A percentile compares a stretch with the other conserved stretches of the same genome.
These are phyloP conservation scores for Stictocephala bisonia DNA, from an alignment of 2,888 invertebrate species.

Conservation along the genomic window DNA sequence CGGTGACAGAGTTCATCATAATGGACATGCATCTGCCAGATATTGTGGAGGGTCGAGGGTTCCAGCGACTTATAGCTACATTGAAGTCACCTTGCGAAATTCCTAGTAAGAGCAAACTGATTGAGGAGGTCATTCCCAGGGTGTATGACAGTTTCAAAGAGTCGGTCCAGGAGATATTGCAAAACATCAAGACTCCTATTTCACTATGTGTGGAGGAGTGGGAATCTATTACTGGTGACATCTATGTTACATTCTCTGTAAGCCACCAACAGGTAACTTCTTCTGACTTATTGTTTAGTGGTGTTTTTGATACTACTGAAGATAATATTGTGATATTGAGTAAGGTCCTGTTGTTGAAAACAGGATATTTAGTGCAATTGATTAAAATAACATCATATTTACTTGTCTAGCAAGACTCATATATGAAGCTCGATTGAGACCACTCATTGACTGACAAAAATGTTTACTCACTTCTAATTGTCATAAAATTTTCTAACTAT, in stretches of 20 bases:
- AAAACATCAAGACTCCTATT: constrained; percentile 60
- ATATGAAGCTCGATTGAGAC: too few relatives aligned
- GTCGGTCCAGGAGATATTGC: constrained; percentile 62
- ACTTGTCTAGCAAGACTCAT: too few relatives aligned
- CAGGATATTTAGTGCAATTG: too few relatives aligned
- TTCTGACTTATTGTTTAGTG: too few relatives aligned
- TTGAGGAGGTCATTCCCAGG: constrained; percentile 66
- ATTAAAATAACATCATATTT: too few relatives aligned
- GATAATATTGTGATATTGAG: too few relatives aligned
- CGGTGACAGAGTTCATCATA: constrained; percentile 66
- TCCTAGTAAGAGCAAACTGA: constrained; percentile 65
- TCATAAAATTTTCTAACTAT: too few relatives aligned
- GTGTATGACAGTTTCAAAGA: constrained; percentile 65
- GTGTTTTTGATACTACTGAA: too few relatives aligned
- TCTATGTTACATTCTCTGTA: constrained; percentile 65
- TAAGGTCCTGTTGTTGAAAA: too few relatives aligned
- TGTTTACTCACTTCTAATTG: too few relatives aligned
- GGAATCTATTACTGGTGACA: constrained; percentile 63
- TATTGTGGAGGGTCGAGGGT: constrained; percentile 66
- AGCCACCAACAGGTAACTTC: constrained; percentile 65
- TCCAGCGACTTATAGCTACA: constrained; percentile 66
- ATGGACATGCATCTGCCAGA: constrained; percentile 66
- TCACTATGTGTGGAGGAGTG: constrained; percentile 66
- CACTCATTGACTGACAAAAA: too few relatives aligned
- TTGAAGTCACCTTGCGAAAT: constrained; percentile 66